Conservation (phyloP, 1,140 invertebrate genomes). For the Phenacoccus solenopsis region DNA sequence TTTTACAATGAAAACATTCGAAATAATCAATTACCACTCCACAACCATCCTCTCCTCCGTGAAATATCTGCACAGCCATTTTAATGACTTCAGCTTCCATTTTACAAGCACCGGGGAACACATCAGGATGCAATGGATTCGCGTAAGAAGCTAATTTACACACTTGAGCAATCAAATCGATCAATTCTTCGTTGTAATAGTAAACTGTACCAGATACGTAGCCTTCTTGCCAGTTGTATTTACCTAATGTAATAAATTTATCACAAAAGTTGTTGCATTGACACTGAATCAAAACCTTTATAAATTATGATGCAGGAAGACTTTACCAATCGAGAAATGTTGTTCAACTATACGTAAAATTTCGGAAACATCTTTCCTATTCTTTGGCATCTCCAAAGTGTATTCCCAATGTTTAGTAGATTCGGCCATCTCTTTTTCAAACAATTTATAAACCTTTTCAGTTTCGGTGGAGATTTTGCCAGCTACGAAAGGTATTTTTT, state of each 20-base stretch:
- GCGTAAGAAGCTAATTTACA: conserved; percentile 82
- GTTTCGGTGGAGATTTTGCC: conserved; percentile 61
- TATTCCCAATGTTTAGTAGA: conserved; percentile 46
- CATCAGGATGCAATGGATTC: conserved; percentile 92
- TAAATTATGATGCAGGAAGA: conserved; percentile 9
- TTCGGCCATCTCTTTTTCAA: conserved; percentile 53
- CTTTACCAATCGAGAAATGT: conserved; percentile 53
- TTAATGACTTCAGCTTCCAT: conserved; percentile 97
- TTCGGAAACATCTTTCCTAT: conserved; percentile 45
- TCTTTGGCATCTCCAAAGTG: conserved; percentile 49
- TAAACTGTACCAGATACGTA: conserved; percentile 84
- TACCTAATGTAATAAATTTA: conserved; percentile 36
- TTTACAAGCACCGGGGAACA: conserved; percentile 93
- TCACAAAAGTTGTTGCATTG: neutral
- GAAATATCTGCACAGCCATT: conserved; percentile 74
- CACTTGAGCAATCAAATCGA: conserved; percentile 61
- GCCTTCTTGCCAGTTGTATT: conserved; percentile 62
- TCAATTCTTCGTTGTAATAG: conserved; percentile 53
- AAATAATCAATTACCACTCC: conserved; percentile 43
- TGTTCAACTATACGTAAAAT: conserved; percentile 50
- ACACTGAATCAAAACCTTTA: neutral
- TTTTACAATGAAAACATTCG: no score
- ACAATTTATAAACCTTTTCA: conserved; percentile 44
- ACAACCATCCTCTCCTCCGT: conserved; percentile 69
- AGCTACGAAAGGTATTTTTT: conserved; percentile 56